Base-by-base conservation (phyloP, 2,797 vertebrate species). In the Coregonus ussuriensis region DNA sequence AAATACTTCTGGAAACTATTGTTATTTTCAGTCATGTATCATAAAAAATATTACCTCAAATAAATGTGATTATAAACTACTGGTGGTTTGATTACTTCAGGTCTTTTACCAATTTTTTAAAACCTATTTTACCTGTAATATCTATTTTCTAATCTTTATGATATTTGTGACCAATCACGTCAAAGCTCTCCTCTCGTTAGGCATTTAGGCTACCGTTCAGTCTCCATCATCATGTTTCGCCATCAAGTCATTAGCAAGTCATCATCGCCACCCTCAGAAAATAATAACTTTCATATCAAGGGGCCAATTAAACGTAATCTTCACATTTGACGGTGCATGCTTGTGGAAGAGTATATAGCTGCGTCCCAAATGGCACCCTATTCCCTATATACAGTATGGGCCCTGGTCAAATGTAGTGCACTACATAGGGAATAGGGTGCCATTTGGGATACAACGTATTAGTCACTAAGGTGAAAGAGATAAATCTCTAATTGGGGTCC, bases 381-480 rank as follows among this genome's bases (percentile, higher is more conserved):
- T 9, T 21, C 4, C 56, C n/a, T 59, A 59, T 59, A 41, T 47
- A 92, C 87, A 88, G 77, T 73, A 21, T 21, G 56, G 56, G 18
- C n/a, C n/a, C 56, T 21, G 56, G 56, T 21, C 56, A n/a, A 21
- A n/a, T n/a, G 56, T 59, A 21, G 18, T 59, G 6, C 5, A 59
- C 18, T 59, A 21, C 9, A 59, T 21, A 59, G 18, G 18, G 18
- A 59, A 59, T 6, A 59, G 6, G n/a, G n/a, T 59, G 56, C 56
- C 56, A 21, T 59, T 59, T 59, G 7, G n/a, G 56, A 59, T n/a
- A 11, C 6, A 59, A 82, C 54, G 53, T 80, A 73, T 78, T 74
- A 80, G 81, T 76, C 84, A 84, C 81, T 72, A 73, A 74, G 76
- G 82, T 85, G 85, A 87, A 87, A 78, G 83, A 77, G 79, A 79